These are phyloP conservation scores for Leucozona laternaria DNA, from an alignment of 2,888 invertebrate genomes.

Conservation along the genomic window DNA sequence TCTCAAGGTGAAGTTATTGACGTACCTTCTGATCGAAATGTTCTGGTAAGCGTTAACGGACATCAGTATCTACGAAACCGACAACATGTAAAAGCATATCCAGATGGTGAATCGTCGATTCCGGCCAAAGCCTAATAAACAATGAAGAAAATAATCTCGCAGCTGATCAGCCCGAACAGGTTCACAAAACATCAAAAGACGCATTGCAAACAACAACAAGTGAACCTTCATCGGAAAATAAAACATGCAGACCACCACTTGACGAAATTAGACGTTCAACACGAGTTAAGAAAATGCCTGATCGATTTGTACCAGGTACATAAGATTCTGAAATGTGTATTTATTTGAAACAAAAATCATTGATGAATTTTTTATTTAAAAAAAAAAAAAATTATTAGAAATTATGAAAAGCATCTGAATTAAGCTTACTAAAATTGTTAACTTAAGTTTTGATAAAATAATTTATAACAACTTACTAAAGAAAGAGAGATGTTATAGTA, in stretches of 20 bases:
- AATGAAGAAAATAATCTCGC: not conserved
- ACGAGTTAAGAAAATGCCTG: slow-evolving; percentile 16
- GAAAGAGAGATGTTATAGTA: slow-evolving; percentile 17
- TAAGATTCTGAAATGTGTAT: no score
- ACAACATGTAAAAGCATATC: slow-evolving; percentile 30
- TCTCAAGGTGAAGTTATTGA: slow-evolving; percentile 16
- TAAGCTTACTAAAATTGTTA: not conserved
- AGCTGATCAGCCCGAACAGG: not conserved
- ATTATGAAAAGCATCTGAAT: slow-evolving; percentile 6
- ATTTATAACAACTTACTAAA: not conserved
- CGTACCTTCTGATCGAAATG: slow-evolving; percentile 16
- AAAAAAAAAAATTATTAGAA: not conserved
- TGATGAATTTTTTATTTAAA: slow-evolving; percentile 4
- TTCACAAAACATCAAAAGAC: not conserved
- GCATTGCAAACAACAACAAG: not conserved
- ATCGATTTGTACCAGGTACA: not conserved
- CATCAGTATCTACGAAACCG: slow-evolving; percentile 21
- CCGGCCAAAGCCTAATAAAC: not conserved
- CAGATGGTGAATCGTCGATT: slow-evolving; percentile 9
- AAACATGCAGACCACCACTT: not conserved
- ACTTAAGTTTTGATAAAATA: slow-evolving; percentile 1
- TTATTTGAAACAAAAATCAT: no score
- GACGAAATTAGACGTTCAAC: slow-evolving; percentile 21
- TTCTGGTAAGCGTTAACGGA: slow-evolving; percentile 27
- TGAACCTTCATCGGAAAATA: not conserved